Conservation (phyloP, 2,797 vertebrate genomes). For the Xerus rutilus region DNA sequence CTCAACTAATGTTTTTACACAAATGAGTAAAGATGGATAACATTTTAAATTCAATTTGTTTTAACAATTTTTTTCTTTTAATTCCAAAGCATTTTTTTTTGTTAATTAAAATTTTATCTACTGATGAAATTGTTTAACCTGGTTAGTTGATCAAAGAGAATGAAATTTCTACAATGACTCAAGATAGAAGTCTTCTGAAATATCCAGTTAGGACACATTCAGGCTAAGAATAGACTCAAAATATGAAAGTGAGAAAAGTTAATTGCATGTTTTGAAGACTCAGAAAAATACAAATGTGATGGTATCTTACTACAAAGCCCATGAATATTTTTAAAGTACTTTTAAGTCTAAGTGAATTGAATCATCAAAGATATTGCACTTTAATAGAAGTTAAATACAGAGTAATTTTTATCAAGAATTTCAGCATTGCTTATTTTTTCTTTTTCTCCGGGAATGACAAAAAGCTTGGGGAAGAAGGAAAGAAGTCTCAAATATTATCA, state of each 20-base stretch:
- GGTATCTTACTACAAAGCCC: slow-evolving; percentile 27
- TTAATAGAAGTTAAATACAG: slow-evolving; percentile 41
- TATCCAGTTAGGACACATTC: slow-evolving; percentile 45
- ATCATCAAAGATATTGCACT: slow-evolving; percentile 52
- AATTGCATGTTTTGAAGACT: slow-evolving; percentile 70
- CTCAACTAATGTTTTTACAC: not conserved
- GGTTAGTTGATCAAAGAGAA: slow-evolving; percentile 65
- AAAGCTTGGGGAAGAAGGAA: not conserved
- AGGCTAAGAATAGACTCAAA: slow-evolving; percentile 56
- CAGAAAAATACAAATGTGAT: slow-evolving; percentile 53
- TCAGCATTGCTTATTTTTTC: slow-evolving; percentile 15
- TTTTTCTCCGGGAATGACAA: not conserved
- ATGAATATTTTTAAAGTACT: slow-evolving; percentile 51
- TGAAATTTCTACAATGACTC: slow-evolving; percentile 57
- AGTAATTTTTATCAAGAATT: slow-evolving; percentile 34
- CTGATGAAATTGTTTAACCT: slow-evolving; percentile 61
- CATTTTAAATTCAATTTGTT: slow-evolving; percentile 24
- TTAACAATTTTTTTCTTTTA: slow-evolving; percentile 11
- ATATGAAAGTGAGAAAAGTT: slow-evolving; percentile 64
- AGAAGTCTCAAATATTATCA: not conserved
- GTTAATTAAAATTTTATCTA: slow-evolving; percentile 70
- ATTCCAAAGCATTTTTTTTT: slow-evolving; percentile 43
- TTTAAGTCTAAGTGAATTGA: slow-evolving; percentile 60
- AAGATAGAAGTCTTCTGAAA: slow-evolving; percentile 58
- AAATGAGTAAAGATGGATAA: slow-evolving; percentile 8